Base-by-base conservation (phyloP, 2,797 vertebrate species). In the Pteropus rufus region DNA sequence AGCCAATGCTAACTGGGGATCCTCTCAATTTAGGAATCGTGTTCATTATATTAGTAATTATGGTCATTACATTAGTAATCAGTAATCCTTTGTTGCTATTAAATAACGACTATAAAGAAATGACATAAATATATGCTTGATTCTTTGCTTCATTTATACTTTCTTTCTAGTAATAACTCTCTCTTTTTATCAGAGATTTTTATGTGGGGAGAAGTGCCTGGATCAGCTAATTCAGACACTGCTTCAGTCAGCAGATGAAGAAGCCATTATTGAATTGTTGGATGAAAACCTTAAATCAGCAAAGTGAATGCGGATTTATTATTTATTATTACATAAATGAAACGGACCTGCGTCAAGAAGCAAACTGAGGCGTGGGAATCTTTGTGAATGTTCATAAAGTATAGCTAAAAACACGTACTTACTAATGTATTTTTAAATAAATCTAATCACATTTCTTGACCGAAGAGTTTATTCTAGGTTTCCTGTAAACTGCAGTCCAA, bases 171-270 rank as follows among this genome's bases (percentile, higher is more conserved):
- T 92, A 46, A 89, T 93, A 86, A 67, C 49, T 94, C 18, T 96
- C 1, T 97, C 60, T 93, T 88, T 88, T 91, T 39, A 4, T 3
- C 83, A 99, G 99, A 99, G 99, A 98, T 99, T 99, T 97, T 98
- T 99, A 96, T 98, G 93, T 97, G 99, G 99, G 73, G 99, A 99
- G 7, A 99, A 99, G 75, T 97, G 95, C 3, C 98, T 99, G 60
- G 98, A 99, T 85, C 98, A 99, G 29, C 97, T 99, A 58, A 99
- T 99, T 97, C 96, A 96, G 77, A 98, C 98, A 41, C 80, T 99
- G 0, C 98, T 99, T 80, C 98, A 99, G 49, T 98, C 98, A 31
- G 97, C 98, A 2, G 98, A 99, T 82, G 98, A 97, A 94, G 99
- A 99, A 95, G 98, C 99, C 73, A 93, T 99, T 12, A 97, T 99